phyloP scores from a whole-genome alignment of 2,797 vertebrate genomes.

The Nannoperca australis region DNA sequence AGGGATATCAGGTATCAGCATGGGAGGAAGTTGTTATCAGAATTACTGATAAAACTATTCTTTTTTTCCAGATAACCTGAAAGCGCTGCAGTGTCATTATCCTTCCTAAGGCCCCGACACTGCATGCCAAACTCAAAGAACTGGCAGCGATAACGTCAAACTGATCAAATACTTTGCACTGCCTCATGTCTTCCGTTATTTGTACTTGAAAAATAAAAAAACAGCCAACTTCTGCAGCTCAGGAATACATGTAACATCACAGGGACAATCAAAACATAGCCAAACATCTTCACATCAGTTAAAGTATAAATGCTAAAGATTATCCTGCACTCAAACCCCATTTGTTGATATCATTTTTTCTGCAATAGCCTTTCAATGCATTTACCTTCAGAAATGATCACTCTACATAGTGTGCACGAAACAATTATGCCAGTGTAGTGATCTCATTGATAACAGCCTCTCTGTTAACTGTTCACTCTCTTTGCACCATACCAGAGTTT shows the following conservation, averaged over 20 bases:
- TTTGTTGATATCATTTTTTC: background rate
- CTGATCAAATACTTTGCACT: background rate
- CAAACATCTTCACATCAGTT: background rate
- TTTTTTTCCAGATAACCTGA: slow-evolving; percentile 21
- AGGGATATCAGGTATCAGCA: background rate
- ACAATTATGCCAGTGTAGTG: background rate
- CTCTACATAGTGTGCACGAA: background rate
- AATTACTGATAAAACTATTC: slow-evolving; percentile 1
- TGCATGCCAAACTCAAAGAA: background rate
- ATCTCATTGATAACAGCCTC: background rate
- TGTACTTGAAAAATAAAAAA: background rate
- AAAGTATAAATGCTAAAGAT: background rate
- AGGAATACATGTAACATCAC: background rate
- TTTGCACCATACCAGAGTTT: background rate
- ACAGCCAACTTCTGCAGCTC: background rate
- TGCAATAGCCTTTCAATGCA: background rate
- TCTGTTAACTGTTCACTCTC: background rate
- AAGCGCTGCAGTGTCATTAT: background rate
- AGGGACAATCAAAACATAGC: background rate
- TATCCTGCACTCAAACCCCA: background rate
- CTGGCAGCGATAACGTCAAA: background rate
- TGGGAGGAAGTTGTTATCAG: slow-evolving; percentile 7
- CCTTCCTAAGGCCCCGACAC: background rate
- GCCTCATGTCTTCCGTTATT: background rate
- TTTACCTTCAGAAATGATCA: background rate